Evolutionary conservation across 2,113 vertebrate species (phyloP), one percentile per base, ranked within the genome.

Genomic region (Microcebus ravelobensis): DNA sequence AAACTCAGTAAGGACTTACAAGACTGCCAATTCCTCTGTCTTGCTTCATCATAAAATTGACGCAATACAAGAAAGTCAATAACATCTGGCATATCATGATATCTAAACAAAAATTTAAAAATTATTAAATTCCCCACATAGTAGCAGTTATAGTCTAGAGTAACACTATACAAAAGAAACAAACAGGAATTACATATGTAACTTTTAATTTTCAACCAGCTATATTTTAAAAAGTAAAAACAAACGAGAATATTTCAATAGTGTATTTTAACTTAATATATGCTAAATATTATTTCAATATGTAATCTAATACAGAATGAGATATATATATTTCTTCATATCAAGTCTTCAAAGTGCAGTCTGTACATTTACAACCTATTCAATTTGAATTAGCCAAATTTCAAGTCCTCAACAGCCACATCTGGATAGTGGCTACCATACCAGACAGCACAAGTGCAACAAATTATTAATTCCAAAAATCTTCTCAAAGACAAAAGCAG

Each of bases 31-130:
- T 99, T 99, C 97, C 99, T 99, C 59, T 99, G 99, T 3, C 99
- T 98, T 10, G 99, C 99, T 97, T 99, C 99, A 2, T 99, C 99
- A 31, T 99, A 99, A 98, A 99, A 99, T 67, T 99, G 99, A 79
- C 99, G 99, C 83, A 99, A 97, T 76, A 99, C 99, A 31, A 99
- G 99, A 98, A 99, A 99, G 97, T 99, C 99, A 0, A 99, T 99
- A 70, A 99, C 99, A 92, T 99, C 99, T 4, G 99, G 99, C 99
- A 99, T 99, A 97, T 99, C 99, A 2, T 99, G 99, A 81, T 99
- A 99, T 74, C 99, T 99, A 97, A 17, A 91, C 52, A 20, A 59
- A 94, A 96, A 92, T 87, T 74, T n/a, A 14, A 17, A 94, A 86
- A 18, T 6, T 3, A 81, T 94, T 39, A 70, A 17, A 68, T 77